A percentile compares a stretch with the other conserved stretches of the same genome.
Conservation (phyloP, 1,140 invertebrate species). For the Oryctes rhinoceros region DNA sequence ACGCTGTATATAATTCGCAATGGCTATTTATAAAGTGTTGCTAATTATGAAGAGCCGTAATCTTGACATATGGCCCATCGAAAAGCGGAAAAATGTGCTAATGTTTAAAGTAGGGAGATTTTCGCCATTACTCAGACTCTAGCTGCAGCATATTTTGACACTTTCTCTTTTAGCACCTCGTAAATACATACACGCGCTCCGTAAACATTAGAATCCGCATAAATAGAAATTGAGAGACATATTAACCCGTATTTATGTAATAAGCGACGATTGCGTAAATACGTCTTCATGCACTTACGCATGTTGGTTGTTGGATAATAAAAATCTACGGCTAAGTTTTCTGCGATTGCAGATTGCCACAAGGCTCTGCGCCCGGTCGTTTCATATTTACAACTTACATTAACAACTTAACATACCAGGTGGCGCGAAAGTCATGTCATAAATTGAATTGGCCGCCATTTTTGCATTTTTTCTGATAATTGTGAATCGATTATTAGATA, state of each 20-base stretch:
- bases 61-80: not conserved
- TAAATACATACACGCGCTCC: not conserved
- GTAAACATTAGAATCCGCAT: not conserved
- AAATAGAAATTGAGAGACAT: slow-evolving; percentile 3
- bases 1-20: not conserved
- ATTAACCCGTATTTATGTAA: not conserved
- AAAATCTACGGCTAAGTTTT: too few relatives aligned
- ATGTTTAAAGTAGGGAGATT: slow-evolving; percentile 15
- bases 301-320: not conserved
- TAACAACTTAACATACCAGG: too few relatives aligned
- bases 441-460: too few relatives aligned
- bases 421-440: too few relatives aligned
- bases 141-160: not conserved
- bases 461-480: too few relatives aligned
- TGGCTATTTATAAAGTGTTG: not conserved
- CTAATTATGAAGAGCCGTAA: not conserved
- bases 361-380: too few relatives aligned
- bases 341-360: too few relatives aligned
- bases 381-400: too few relatives aligned
- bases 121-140: not conserved
- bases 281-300: not conserved
- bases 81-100: slow-evolving; percentile 12
- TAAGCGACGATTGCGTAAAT: not conserved
- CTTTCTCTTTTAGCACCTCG: not conserved
- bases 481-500: too few relatives aligned